Conservation (phyloP, 1,140 invertebrate genomes). For the Danaus plexippus region DNA sequence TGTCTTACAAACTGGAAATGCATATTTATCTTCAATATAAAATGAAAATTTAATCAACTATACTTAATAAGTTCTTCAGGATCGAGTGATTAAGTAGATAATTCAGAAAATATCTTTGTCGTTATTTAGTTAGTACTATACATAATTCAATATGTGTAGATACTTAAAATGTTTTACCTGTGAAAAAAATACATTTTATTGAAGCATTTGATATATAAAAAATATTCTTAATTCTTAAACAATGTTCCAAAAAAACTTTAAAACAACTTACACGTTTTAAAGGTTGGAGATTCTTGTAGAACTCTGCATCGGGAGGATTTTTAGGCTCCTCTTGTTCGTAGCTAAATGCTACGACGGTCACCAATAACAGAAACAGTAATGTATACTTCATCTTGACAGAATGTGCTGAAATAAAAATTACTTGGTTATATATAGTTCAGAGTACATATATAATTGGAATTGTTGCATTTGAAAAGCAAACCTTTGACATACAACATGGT, state of each 20-base stretch:
- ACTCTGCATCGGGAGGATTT: no score
- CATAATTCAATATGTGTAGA: no score
- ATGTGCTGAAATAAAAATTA: constrained; percentile 19
- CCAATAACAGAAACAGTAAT: constrained; percentile 35
- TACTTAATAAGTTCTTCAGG: no score
- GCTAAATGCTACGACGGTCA: constrained; percentile 8
- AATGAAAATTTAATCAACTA: background rate
- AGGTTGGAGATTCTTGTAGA: constrained; percentile 10
- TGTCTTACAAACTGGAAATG: constrained; percentile 33
- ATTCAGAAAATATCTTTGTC: background rate
- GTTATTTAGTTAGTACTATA: no score
- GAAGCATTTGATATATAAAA: no score
- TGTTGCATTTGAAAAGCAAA: constrained; percentile 41
- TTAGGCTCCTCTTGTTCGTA: constrained; percentile 11
- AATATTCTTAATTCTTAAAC: no score
- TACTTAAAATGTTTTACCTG: no score
- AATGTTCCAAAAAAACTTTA: no score
- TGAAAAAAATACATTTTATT: no score
- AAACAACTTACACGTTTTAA: constrained; percentile 21
- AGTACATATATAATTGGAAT: constrained; percentile 35
- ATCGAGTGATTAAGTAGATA: background rate
- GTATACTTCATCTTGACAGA: constrained; percentile 39
- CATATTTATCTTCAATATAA: constrained; percentile 1
- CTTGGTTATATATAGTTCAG: constrained; percentile 2
- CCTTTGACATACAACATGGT: constrained; percentile 48